Base-by-base conservation (phyloP, 2,797 vertebrate species). In the Lophura swinhoii region DNA sequence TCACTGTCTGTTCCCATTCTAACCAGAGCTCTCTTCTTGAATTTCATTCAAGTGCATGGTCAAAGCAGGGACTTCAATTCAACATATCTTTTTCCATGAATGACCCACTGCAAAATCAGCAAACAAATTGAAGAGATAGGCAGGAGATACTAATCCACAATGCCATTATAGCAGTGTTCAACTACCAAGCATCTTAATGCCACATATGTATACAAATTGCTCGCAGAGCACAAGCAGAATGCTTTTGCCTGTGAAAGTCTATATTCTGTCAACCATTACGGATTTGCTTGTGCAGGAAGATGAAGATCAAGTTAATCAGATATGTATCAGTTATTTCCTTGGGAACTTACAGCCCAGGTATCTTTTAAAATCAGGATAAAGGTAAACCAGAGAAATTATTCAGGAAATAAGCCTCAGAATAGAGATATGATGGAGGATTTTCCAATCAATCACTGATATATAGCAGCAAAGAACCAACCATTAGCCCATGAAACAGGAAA, bases 191-290 rank as follows among this genome's bases (percentile, higher is more conserved):
- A 48, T 37, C 35, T 23, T 81, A 35, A 35, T 23, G 35, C 3
- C 28, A 23, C 12, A 7, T 33, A 20, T 22, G 18, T 17, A 58
- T 24, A 22, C 23, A 24, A 68, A 28, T 28, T 53, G 29, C 44
- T 41, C 12, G 12, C n/a, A 16, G 43, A 51, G 14, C 13, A 67
- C 1, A 2, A 63, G 12, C 11, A 16, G 31, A 31, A 18, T 8
- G 9, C 1, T 60, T 59, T 75, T 43, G 23, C 14, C 4, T 0
- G 0, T 7, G 16, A 24, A 39, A 73, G 41, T 2, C 39, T 8
- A 3, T 31, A 15, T 43, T 81, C 73, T 46, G 11, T 28, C 29
- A 55, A 55, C 37, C 1, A 9, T 44, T 39, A 53, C 2, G 35
- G 41, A 77, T 63, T 88, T 53, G 10, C 74, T 70, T 70, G 51